phyloP scores from a whole-genome alignment of 1,140 invertebrate genomes.

The Spodoptera frugiperda region DNA sequence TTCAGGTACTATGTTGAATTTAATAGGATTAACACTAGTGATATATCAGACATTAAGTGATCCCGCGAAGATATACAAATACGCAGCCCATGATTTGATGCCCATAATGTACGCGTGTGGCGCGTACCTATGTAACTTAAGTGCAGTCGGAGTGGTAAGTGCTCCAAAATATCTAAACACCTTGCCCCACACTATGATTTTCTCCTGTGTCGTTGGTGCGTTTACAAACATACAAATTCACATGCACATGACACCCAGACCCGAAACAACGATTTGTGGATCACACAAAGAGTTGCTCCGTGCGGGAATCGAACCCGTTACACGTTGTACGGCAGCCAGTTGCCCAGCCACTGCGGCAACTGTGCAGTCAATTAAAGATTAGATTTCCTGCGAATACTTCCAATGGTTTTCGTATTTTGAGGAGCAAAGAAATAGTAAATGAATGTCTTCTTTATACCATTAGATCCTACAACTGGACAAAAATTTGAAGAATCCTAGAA shows the following conservation, averaged over 20 bases:
- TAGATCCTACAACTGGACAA: slow-evolving; percentile 68
- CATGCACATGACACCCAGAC: too few relatives aligned
- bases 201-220: too few relatives aligned
- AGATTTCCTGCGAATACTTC: too few relatives aligned
- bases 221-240: too few relatives aligned
- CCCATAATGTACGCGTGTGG: slow-evolving; percentile 57
- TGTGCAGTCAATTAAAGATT: neutral
- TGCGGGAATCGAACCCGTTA: too few relatives aligned
- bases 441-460: neutral
- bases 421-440: neutral
- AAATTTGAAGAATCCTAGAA: slow-evolving; percentile 60
- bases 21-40: neutral
- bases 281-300: too few relatives aligned
- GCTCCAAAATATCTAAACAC: neutral
- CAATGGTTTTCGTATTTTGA: neutral
- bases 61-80: neutral
- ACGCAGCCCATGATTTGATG: neutral
- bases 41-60: neutral
- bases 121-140: slow-evolving; percentile 66
- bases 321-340: too few relatives aligned
- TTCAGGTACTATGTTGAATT: slow-evolving; percentile 7
- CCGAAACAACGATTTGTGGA: too few relatives aligned
- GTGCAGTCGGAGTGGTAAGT: slow-evolving; percentile 69
- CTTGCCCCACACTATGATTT: too few relatives aligned
- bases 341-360: too few relatives aligned